These are phyloP conservation scores for Apodemus sylvaticus DNA, from an alignment of 2,113 vertebrate species.

Conservation along the genomic window DNA sequence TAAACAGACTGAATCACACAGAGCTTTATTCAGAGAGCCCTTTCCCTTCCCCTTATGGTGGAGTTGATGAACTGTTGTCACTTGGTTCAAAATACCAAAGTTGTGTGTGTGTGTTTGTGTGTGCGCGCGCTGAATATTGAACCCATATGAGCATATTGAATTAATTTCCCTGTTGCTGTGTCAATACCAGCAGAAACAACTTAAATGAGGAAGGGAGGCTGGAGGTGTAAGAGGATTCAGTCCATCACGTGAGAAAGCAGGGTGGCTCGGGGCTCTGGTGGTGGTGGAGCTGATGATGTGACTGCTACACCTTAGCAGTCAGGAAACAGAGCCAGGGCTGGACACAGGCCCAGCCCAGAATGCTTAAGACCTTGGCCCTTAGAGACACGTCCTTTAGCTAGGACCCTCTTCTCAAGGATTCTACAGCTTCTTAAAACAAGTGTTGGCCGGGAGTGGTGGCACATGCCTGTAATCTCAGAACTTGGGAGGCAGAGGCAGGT, in stretches of 20 bases:
- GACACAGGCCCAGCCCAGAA: not conserved
- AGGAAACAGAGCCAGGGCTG: not conserved
- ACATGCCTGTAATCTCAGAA: too few relatives aligned
- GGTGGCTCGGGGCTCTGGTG: too few relatives aligned
- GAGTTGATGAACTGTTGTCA: not conserved
- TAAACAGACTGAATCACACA: constrained; percentile 11
- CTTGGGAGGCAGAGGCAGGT: too few relatives aligned
- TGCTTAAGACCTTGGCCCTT: too few relatives aligned
- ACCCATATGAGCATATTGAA: not conserved
- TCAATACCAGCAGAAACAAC: not conserved
- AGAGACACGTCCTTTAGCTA: not conserved
- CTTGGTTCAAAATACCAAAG: constrained; percentile 25
- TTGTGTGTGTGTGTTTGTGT: not conserved
- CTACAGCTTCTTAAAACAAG: not conserved
- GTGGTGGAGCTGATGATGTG: not conserved
- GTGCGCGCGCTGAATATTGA: not conserved
- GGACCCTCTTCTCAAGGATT: not conserved
- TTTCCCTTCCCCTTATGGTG: not conserved
- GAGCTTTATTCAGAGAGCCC: not conserved
- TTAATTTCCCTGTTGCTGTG: not conserved
- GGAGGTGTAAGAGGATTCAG: not conserved
- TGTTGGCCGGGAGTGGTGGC: too few relatives aligned
- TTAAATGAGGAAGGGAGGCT: too few relatives aligned
- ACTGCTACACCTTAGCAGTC: not conserved
- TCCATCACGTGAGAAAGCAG: not conserved